phyloP scores from a whole-genome alignment of 2,888 invertebrate species.

The Tipula lateralis region DNA sequence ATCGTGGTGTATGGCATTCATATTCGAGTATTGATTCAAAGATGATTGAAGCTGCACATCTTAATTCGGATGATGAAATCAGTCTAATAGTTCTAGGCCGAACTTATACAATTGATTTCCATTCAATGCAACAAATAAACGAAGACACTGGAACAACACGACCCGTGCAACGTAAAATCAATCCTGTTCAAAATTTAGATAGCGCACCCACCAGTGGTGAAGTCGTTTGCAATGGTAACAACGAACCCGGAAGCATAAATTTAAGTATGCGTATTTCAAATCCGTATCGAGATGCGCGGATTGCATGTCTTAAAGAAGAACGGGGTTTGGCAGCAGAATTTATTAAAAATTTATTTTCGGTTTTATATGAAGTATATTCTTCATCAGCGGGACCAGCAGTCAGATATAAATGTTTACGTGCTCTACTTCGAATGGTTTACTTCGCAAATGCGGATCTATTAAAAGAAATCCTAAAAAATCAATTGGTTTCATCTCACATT shows the following conservation, averaged over 20 bases:
- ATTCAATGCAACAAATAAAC: constrained; percentile 97
- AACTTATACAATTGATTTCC: constrained; percentile 93
- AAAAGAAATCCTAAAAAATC: constrained; percentile 64
- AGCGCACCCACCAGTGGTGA: neutral
- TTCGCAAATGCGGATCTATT: constrained; percentile 85
- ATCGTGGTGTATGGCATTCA: constrained; percentile 87
- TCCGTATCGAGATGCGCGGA: constrained; percentile 56
- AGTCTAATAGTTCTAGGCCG: constrained; percentile 86
- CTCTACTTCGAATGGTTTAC: constrained; percentile 92
- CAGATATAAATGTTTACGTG: constrained; percentile 92
- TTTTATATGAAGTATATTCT: constrained; percentile 96
- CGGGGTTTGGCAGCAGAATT: constrained; percentile 64
- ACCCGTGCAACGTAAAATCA: constrained; percentile 77
- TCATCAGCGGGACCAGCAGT: constrained; percentile 97
- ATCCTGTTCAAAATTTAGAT: constrained; percentile 51
- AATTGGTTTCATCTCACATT: constrained; percentile 90
- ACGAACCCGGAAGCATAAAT: constrained; percentile 33
- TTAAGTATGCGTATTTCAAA: constrained; percentile 34
- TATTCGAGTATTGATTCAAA: constrained; percentile 91
- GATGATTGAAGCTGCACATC: constrained; percentile 91
- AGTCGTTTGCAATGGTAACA: neutral
- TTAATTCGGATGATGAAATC: constrained; percentile 92
- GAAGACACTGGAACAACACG: constrained; percentile 95
- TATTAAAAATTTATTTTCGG: constrained; percentile 80
- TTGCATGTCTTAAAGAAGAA: constrained; percentile 65